Evolutionary conservation across 2,113 vertebrate species (phyloP).

Genomic region (Monarcha castaneiventris): DNA sequence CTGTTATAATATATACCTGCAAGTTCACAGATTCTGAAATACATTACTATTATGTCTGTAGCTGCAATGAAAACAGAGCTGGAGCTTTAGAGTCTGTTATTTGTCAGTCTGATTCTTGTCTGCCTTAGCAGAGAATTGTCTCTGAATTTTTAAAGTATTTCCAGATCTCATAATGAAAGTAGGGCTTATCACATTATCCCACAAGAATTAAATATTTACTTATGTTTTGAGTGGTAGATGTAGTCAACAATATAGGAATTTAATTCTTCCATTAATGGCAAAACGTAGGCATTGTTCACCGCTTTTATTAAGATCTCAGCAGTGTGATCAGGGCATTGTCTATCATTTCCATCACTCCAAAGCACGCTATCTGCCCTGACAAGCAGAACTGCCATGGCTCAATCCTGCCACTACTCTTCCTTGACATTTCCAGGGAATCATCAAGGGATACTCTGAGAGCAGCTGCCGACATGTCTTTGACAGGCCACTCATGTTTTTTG

Average conservation of each 20-base stretch:
- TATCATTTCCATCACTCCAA: slow-evolving; percentile 1
- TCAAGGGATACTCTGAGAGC: slow-evolving; percentile 7
- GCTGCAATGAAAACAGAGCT: neutral
- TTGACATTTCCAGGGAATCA: neutral
- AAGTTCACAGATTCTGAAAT: neutral
- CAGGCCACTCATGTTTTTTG: neutral
- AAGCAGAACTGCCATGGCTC: slow-evolving; percentile 26
- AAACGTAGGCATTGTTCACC: neutral
- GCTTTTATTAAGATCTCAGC: neutral
- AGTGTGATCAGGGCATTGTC: neutral
- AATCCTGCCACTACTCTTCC: neutral
- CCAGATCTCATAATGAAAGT: neutral
- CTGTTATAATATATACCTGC: neutral
- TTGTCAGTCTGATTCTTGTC: neutral
- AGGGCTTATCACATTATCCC: neutral
- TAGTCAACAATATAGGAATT: neutral
- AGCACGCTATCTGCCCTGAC: neutral
- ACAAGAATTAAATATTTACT: neutral
- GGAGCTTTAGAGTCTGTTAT: neutral
- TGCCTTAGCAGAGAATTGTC: neutral
- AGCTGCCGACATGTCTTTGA: slow-evolving; percentile 8
- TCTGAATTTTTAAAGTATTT: neutral
- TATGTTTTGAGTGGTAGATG: neutral
- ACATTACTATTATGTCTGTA: neutral
- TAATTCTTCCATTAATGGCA: neutral